Conservation (phyloP, 2,888 invertebrate species). For the Drosophila pegasa region DNA sequence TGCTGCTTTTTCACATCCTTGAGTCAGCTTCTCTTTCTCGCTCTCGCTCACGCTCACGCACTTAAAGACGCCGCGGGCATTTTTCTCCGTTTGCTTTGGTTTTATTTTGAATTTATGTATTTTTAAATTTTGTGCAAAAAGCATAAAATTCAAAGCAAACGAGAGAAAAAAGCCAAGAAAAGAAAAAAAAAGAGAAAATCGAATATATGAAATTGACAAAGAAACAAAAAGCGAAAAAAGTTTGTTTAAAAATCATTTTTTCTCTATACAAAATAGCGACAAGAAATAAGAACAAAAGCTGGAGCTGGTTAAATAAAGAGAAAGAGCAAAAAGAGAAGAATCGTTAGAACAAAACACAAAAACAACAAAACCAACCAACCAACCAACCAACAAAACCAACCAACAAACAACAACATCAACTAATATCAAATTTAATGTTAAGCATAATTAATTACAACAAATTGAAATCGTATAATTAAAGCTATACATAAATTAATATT, state of each 20-base stretch:
- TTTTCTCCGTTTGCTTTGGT: constrained; percentile 35
- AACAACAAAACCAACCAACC: constrained; percentile 48
- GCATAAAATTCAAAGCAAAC: constrained; percentile 57
- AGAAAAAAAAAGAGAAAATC: constrained; percentile 15
- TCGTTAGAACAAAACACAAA: constrained; percentile 61
- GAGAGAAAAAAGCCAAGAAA: constrained; percentile 37
- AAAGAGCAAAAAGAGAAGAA: constrained; percentile 45
- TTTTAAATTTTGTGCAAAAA: constrained; percentile 64
- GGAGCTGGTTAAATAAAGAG: constrained; percentile 64
- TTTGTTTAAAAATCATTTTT: constrained; percentile 50
- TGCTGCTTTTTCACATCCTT: constrained; percentile 43
- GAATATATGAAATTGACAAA: constrained; percentile 26
- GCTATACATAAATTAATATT: constrained; percentile 61
- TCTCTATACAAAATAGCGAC: constrained; percentile 57
- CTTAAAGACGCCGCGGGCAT: constrained; percentile 44
- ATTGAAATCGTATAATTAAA: constrained; percentile 50
- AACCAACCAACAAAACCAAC: constrained; percentile 55
- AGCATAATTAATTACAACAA: constrained; percentile 65
- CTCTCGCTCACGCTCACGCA: constrained; percentile 29
- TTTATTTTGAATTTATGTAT: constrained; percentile 65
- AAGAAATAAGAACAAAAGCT: constrained; percentile 66
- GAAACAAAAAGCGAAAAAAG: constrained; percentile 35
- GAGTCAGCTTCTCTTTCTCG: constrained; percentile 27
- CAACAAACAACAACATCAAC: constrained; percentile 68
- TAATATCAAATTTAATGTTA: constrained; percentile 74